Base-by-base conservation (phyloP, 2,113 vertebrate species). In the Lycaon pictus region DNA sequence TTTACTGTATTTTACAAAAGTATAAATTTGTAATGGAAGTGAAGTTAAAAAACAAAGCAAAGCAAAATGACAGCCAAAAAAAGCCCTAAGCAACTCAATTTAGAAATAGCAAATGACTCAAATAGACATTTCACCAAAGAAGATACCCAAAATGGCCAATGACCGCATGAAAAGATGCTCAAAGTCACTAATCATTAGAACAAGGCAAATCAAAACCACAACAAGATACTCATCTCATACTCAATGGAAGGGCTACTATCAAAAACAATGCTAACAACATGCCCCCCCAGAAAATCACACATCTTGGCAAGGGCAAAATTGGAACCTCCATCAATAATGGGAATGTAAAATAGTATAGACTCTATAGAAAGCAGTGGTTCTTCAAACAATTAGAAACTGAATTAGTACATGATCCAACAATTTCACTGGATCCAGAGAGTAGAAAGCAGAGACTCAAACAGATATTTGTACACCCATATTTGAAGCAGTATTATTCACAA, bases 91-190 rank as follows among this genome's bases (percentile, higher is more conserved):
- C 9, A 51, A 86, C 23, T 51, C 37, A 62, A 95, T 77, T 90
- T n/a, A 81, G 27, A 91, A 97, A 72, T 65, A 93, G 11, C 25
- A 79, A 74, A 92, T 25, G 19, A 86, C 20, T 58, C 74, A 20
- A 80, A 63, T 62, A 86, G 22, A 51, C 27, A 85, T 84, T 69
- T 92, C 79, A 84, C 55, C 23, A 51, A 83, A 80, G 55, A 97
- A 62, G 82, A 79, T 82, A 58, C n/a, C 25, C 8, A 88, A 63
- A 63, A 76, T 62, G 48, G 10, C 35, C 51, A 27, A 93, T 72
- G 32, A 88, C 4, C 32, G 69, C 22, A 63, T 20, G 20, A 58
- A 92, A 90, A 93, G 16, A 90, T 74, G 11, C 35, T 82, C 62
- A 71, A 71, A 77, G 35, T 76, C 8, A 76, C 32, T 43, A 69